Evolutionary conservation across 2,113 vertebrate genomes (phyloP).

Genomic region (Ailurus styani): DNA sequence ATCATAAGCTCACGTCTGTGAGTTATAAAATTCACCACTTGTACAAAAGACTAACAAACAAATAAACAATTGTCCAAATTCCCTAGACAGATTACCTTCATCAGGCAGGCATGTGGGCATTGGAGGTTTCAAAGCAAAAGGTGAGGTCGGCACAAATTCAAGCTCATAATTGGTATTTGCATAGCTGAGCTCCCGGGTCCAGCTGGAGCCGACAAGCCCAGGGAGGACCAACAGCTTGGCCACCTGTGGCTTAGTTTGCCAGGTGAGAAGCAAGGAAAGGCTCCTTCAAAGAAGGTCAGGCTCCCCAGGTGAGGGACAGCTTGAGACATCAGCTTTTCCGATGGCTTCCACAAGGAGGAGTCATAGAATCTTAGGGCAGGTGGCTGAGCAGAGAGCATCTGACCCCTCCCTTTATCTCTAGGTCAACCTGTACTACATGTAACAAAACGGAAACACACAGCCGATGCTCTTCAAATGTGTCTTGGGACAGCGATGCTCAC

Average conservation of each 20-base stretch:
- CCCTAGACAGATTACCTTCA: background rate
- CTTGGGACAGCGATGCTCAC: background rate
- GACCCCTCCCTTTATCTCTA: background rate
- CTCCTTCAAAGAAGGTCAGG: background rate
- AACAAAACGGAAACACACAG: background rate
- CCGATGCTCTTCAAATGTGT: too few relatives aligned
- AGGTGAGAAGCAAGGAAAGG: background rate
- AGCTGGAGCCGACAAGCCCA: background rate
- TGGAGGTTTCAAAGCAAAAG: conserved; percentile 5
- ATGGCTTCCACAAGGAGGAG: background rate
- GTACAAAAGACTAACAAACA: background rate
- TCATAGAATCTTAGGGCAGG: background rate
- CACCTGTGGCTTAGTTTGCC: background rate
- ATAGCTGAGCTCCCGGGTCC: background rate
- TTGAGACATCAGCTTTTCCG: background rate
- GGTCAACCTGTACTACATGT: background rate
- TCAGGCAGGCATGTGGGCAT: background rate
- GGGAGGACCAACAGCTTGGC: background rate
- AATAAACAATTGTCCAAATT: background rate
- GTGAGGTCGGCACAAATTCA: background rate
- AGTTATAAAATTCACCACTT: background rate
- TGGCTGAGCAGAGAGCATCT: background rate
- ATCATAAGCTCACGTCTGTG: background rate
- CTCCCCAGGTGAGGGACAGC: background rate
- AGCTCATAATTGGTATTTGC: background rate